Evolutionary conservation across 2,888 invertebrate genomes (phyloP), one percentile per base, ranked within the genome.

Genomic region (Melanargia galathea): DNA sequence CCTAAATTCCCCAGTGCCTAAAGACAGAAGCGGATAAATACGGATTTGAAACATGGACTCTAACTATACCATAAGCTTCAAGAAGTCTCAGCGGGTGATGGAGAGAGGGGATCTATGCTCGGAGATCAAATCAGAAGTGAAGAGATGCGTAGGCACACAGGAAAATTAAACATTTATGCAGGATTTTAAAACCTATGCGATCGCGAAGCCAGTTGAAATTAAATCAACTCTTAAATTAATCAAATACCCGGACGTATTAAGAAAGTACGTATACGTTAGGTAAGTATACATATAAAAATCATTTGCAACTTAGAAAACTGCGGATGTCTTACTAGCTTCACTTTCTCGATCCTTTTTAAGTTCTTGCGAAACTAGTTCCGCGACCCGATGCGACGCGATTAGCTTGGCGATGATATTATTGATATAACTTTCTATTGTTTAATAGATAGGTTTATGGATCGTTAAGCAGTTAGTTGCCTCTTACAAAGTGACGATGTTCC

Each of bases 271-370:
- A 7, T 4, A 10, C 57, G 6, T 1, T 4, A 33, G 11, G 7
- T 11, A 35, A 30, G 33, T 16, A 43, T 22, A 26, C 26, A 60
- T 38, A 61, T 56, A 58, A 65, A 67, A 67, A 67, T 63, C 26
- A 55, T 55, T 63, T 22, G 67, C 67, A 68, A 46, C 30, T 51
- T 66, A 69, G 65, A 67, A 65, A 71, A 58, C 67, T 66, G 68
- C 76, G 75, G 75, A 77, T 70, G 69, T 64, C 52, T 48, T 57
- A 38, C 65, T 57, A 35, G 49, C 46, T 54, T 49, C 64, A 82
- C 86, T 87, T 87, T 87, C 87, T 84, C 81, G 78, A 77, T 82
- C 87, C 87, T 85, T 86, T 79, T 83, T 77, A 80, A 58, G 81
- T 74, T 55, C 75, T 80, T 72, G 79, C 75, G 66, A 78, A 84